Evolutionary conservation across 2,113 vertebrate genomes (phyloP).

Genomic region (Lamprologus speciosus): DNA sequence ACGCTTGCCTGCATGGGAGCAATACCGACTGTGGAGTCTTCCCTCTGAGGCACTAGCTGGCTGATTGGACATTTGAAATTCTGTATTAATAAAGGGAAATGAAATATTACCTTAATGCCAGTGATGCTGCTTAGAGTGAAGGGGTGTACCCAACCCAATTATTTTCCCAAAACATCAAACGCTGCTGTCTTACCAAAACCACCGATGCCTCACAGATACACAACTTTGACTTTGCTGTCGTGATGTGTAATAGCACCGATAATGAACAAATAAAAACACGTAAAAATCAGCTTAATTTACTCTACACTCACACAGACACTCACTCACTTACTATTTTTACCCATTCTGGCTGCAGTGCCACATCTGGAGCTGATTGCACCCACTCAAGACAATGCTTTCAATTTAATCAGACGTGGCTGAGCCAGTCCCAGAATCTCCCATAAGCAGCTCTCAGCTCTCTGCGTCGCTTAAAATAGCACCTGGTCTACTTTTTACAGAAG

Average conservation of each 20-base stretch:
- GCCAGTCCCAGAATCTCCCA: not conserved
- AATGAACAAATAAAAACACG: not conserved
- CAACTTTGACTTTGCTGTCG: not conserved
- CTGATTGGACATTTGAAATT: constrained; percentile 15
- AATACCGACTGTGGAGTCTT: not conserved
- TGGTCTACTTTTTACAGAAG: not conserved
- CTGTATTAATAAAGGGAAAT: not conserved
- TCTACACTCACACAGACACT: not conserved
- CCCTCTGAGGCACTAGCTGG: not conserved
- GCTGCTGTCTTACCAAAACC: not conserved
- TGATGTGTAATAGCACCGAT: constrained; percentile 6
- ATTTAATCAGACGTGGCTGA: not conserved
- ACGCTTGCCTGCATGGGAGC: not conserved
- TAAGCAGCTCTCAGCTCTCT: not conserved
- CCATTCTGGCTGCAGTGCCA: not conserved
- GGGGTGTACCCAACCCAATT: not conserved
- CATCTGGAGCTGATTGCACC: not conserved
- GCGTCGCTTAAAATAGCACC: not conserved
- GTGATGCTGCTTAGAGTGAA: not conserved
- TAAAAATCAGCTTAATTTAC: not conserved
- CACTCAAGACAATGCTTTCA: not conserved
- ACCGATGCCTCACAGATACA: not conserved
- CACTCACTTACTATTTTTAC: rapidly evolving
- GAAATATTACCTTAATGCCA: not conserved
- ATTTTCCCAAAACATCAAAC: not conserved